phyloP scores from a whole-genome alignment of 2,797 vertebrate species.

The Brotula barbata region DNA sequence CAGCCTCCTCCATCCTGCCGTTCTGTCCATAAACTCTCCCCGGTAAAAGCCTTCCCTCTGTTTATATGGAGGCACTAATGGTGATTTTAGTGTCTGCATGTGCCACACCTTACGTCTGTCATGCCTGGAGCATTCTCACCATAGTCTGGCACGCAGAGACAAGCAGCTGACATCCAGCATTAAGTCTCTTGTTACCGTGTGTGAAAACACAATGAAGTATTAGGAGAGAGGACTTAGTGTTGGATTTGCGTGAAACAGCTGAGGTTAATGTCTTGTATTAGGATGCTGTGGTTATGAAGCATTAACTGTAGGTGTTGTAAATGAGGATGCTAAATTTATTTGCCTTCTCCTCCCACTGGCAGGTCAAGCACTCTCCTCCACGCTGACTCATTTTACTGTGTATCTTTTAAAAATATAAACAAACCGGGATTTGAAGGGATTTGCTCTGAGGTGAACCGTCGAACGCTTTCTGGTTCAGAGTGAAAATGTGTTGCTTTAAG shows the following conservation, averaged over 20 bases:
- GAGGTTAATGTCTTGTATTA: not conserved
- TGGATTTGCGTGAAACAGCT: conserved; percentile 20
- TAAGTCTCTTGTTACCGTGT: conserved; percentile 44
- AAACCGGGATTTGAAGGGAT: conserved; percentile 9
- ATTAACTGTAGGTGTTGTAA: conserved; percentile 17
- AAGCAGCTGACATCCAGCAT: conserved; percentile 47
- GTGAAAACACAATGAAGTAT: conserved; percentile 38
- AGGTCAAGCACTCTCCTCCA: not conserved
- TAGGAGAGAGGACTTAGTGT: conserved; percentile 24
- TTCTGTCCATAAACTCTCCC: conserved; percentile 52
- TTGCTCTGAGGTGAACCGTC: conserved; percentile 2
- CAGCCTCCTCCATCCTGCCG: conserved; percentile 26
- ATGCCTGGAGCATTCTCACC: conserved; percentile 57
- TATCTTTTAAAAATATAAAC: conserved; percentile 1
- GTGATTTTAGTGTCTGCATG: conserved; percentile 58
- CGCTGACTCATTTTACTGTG: conserved; percentile 1
- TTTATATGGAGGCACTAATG: conserved; percentile 63
- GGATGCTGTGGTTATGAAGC: conserved; percentile 11
- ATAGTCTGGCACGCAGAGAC: conserved; percentile 51
- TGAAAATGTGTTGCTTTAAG: conserved; percentile 1
- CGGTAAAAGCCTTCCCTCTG: conserved; percentile 53
- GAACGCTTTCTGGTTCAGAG: conserved; percentile 2
- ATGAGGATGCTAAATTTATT: conserved; percentile 20
- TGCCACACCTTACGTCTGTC: conserved; percentile 69
- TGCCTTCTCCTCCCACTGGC: conserved; percentile 2